Conservation (phyloP, 2,797 vertebrate species). For the Telmatherina bonti region DNA sequence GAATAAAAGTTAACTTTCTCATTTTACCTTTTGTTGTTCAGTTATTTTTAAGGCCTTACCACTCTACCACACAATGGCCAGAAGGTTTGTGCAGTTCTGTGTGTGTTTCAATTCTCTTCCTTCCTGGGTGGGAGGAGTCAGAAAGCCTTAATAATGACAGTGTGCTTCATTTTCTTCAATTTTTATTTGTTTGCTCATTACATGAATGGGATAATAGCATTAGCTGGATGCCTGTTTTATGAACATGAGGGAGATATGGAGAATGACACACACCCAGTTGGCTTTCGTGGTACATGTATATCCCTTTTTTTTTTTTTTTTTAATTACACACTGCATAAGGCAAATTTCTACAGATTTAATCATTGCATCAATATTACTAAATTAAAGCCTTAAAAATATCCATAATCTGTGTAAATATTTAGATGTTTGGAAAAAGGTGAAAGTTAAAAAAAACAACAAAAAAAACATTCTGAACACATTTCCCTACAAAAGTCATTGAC, state of each 20-base stretch:
- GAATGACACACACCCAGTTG: conserved; percentile 32
- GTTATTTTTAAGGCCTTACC: too few species aligned
- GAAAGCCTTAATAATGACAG: conserved; percentile 56
- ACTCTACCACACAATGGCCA: too few species aligned
- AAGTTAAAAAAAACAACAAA: too few species aligned
- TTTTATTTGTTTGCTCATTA: conserved; percentile 39
- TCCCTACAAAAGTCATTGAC: too few species aligned
- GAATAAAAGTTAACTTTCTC: too few species aligned
- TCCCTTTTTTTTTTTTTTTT: not conserved
- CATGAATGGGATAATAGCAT: conserved; percentile 42
- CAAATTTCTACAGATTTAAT: not conserved
- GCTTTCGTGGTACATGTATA: conserved; percentile 14
- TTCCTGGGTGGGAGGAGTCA: conserved; percentile 29
- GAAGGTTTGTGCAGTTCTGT: conserved; percentile 9
- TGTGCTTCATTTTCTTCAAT: conserved; percentile 27
- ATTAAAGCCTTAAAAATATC: not conserved
- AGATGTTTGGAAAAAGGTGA: too few species aligned
- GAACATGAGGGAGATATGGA: conserved; percentile 20
- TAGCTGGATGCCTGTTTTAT: conserved; percentile 16
- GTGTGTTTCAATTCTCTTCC: conserved; percentile 9
- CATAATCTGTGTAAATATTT: not conserved
- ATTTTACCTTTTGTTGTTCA: too few species aligned
- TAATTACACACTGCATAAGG: not conserved
- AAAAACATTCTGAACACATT: too few species aligned
- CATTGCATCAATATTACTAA: not conserved